phyloP scores from a whole-genome alignment of 2,797 vertebrate genomes.

The Sebastes jordani region DNA sequence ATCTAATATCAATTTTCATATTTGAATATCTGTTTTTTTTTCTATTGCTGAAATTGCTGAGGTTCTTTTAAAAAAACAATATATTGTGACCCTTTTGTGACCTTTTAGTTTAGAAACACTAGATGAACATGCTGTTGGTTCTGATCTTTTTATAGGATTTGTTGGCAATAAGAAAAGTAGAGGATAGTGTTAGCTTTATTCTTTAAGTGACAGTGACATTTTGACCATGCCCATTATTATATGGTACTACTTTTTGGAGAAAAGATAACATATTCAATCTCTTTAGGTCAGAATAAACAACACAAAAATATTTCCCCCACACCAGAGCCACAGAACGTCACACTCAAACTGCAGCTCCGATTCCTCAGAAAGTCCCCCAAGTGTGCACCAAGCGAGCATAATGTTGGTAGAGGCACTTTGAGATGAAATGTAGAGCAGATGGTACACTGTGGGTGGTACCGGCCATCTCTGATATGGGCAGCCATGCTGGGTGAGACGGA shows the following conservation, averaged over 20 bases:
- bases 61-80: neutral
- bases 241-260: neutral
- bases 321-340: conserved; percentile 6
- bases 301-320: neutral
- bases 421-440: conserved; percentile 73
- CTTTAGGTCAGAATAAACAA: neutral
- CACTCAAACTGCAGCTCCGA: neutral
- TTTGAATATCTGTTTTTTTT: too few relatives aligned
- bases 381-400: conserved; percentile 31
- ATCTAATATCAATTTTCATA: too few relatives aligned
- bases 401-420: conserved; percentile 55
- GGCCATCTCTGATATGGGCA: conserved; percentile 63
- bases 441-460: conserved; percentile 68
- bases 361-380: conserved; percentile 33
- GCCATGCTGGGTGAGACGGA: conserved; percentile 69
- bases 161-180: neutral
- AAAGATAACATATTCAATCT: neutral
- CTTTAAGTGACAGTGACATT: neutral
- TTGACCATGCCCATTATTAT: neutral
- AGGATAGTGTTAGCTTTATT: neutral
- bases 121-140: neutral
- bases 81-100: neutral
- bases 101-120: neutral
- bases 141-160: neutral
- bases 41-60: neutral